These are phyloP conservation scores for Tetramorium bicarinatum DNA, from an alignment of 2,888 invertebrate species.

Conservation along the genomic window DNA sequence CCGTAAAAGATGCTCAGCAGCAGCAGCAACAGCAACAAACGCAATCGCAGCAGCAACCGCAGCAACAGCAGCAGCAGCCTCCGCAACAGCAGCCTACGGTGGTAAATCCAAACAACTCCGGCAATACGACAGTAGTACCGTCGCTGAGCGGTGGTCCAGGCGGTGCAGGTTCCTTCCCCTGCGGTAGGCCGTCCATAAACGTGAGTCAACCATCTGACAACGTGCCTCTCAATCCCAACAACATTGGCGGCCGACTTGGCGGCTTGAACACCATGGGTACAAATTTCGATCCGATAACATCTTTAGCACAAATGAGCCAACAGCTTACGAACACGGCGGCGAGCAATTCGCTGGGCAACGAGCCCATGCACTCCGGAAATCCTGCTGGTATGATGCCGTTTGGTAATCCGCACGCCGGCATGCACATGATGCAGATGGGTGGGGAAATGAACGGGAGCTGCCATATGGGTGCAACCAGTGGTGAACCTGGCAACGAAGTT, in stretches of 20 bases:
- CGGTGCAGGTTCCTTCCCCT: constrained; percentile 78
- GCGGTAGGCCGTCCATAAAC: constrained; percentile 81
- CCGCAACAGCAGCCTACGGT: constrained; percentile 85
- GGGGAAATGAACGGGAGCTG: constrained; percentile 85
- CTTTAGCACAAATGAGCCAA: constrained; percentile 97
- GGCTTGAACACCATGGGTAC: constrained; percentile 85
- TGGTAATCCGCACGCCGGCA: constrained; percentile 85
- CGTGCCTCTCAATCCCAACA: constrained; percentile 90
- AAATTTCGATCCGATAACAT: constrained; percentile 96
- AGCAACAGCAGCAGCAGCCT: constrained; percentile 82
- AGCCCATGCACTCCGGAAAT: constrained; percentile 84
- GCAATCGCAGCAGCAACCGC: constrained; percentile 81
- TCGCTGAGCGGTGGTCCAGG: constrained; percentile 76
- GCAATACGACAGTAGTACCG: constrained; percentile 70
- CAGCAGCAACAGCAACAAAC: constrained; percentile 79
- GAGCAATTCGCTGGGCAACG: constrained; percentile 88
- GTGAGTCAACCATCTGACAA: constrained; percentile 87
- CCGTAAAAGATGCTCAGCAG: constrained; percentile 80
- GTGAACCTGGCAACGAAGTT: constrained; percentile 80
- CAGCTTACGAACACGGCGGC: constrained; percentile 93
- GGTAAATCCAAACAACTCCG: constrained; percentile 79
- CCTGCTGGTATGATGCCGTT: constrained; percentile 88
- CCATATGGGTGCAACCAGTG: constrained; percentile 82
- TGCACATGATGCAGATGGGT: constrained; percentile 86
- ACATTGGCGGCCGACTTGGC: constrained; percentile 86